Percentiles rank a stretch among this genome's conserved stretches.
These are phyloP conservation scores for Keiferia lycopersicella DNA, from an alignment of 2,888 invertebrate species.

Conservation along the genomic window DNA sequence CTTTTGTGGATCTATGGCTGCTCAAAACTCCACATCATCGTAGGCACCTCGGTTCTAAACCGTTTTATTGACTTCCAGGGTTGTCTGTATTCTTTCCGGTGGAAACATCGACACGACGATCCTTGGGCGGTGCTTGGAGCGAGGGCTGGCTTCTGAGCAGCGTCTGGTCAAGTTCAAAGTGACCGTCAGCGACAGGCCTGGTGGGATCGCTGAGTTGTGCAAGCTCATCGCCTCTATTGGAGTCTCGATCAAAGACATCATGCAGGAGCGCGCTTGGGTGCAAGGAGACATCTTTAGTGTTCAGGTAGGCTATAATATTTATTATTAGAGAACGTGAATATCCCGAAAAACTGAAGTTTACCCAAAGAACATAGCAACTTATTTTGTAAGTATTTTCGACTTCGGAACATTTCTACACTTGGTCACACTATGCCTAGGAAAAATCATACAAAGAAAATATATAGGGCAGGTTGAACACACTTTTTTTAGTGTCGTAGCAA, in stretches of 20 bases:
- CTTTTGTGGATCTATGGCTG: too few species aligned
- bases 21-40: too few species aligned
- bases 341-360: too few species aligned
- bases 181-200: conserved; percentile 92
- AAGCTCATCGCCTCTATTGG: conserved; percentile 87
- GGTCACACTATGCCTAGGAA: too few species aligned
- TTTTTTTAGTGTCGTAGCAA: too few species aligned
- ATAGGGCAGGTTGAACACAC: too few species aligned
- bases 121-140: conserved; percentile 92
- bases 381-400: too few species aligned
- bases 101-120: conserved; percentile 97
- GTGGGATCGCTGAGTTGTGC: conserved; percentile 93
- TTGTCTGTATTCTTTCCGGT: conserved; percentile 91
- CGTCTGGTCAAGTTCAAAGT: conserved; percentile 82
- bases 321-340: too few species aligned
- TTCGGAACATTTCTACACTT: too few species aligned
- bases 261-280: conserved; percentile 97
- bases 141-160: conserved; percentile 93
- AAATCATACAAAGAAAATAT: too few species aligned
- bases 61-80: conserved; percentile 71
- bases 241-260: conserved; percentile 96
- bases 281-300: conserved; percentile 91
- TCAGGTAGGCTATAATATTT: conserved; percentile 47
- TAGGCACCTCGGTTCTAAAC: too few species aligned
- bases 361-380: too few species aligned